phyloP scores from a whole-genome alignment of 2,113 vertebrate genomes.

The Kobus ellipsiprymnus region DNA sequence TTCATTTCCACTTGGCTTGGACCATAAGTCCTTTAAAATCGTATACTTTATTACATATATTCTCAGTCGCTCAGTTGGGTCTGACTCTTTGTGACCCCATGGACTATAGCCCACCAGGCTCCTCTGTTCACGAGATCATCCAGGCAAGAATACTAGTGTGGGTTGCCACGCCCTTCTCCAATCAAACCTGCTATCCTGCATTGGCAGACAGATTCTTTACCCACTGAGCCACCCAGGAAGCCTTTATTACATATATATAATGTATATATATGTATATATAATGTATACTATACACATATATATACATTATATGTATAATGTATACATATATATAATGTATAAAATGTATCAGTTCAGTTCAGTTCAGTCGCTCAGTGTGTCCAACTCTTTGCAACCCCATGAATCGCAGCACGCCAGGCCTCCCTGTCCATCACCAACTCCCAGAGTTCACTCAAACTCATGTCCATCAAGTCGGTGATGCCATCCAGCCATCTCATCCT shows the following conservation, averaged over 20 bases:
- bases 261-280: no score
- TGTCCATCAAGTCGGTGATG: no score
- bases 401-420: no score
- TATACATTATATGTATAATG: no score
- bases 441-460: no score
- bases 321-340: no score
- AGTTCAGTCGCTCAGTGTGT: no score
- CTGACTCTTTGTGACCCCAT: neutral
- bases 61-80: neutral
- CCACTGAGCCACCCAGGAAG: neutral
- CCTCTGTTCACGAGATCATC: neutral
- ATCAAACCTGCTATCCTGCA: neutral
- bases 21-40: neutral
- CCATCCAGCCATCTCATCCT: no score
- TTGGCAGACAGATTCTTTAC: neutral
- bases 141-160: neutral
- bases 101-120: neutral
- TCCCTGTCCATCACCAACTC: no score
- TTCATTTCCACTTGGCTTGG: neutral
- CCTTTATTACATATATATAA: neutral
- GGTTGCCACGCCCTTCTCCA: neutral
- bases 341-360: no score
- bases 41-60: neutral
- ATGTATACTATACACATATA: no score
- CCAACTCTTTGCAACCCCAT: no score